These are phyloP conservation scores for Hydrozoanthus gracilis DNA, from an alignment of 92 coral and sea anemone genomes.

Conservation along the genomic window DNA sequence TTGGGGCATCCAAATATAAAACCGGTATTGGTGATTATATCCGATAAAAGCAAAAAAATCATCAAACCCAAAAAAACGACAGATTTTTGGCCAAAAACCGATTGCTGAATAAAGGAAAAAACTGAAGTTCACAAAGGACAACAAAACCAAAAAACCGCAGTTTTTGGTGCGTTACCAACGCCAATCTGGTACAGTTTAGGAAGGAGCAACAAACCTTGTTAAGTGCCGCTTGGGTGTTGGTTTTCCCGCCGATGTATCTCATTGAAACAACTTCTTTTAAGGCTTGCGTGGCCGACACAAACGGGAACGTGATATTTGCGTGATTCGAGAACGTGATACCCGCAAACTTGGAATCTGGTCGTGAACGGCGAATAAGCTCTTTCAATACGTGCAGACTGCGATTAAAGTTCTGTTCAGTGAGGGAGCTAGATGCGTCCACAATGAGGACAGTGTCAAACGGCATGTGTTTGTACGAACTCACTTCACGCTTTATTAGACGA, in stretches of 20 bases:
- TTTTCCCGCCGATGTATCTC: slow-evolving; percentile 23
- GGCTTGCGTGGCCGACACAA: slow-evolving; percentile 35
- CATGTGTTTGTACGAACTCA: not conserved
- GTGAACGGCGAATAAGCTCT: slow-evolving; percentile 28
- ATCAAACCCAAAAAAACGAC: too few species aligned
- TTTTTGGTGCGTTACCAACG: not conserved
- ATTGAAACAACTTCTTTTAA: slow-evolving; percentile 13
- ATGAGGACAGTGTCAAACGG: slow-evolving; percentile 36
- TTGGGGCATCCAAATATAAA: not conserved
- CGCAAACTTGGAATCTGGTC: slow-evolving; percentile 33
- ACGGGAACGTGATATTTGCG: slow-evolving; percentile 27
- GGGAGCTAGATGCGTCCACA: slow-evolving; percentile 39
- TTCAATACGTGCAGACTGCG: slow-evolving; percentile 1
- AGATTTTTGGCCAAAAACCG: too few species aligned
- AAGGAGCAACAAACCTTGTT: not conserved
- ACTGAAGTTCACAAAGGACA: too few species aligned
- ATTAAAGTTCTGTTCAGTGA: slow-evolving; percentile 12
- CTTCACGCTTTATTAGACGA: slow-evolving; percentile 48
- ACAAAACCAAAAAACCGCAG: too few species aligned
- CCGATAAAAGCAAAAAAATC: too few species aligned
- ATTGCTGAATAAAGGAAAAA: too few species aligned
- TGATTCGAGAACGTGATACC: slow-evolving; percentile 23
- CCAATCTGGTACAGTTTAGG: not conserved
- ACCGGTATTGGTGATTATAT: too few species aligned
- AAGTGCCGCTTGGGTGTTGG: slow-evolving; percentile 44